A percentile compares a stretch with the other conserved stretches of the same genome.
phyloP scores from a whole-genome alignment of 2,113 vertebrate species.

The Elaphurus davidianus region DNA sequence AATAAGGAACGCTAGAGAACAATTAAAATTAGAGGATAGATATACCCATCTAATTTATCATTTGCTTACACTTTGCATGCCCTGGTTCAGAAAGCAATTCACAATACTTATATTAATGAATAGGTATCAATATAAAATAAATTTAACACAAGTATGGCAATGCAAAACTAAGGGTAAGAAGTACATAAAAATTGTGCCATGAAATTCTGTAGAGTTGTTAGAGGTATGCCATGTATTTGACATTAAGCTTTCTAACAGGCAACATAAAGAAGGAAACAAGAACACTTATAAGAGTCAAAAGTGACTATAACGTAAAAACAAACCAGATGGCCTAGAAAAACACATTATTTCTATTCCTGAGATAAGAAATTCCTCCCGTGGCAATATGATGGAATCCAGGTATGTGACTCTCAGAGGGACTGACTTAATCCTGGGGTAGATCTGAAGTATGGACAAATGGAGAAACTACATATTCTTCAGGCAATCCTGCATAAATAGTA shows the following conservation, averaged over 20 bases:
- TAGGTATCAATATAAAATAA: background rate
- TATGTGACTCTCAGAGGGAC: conserved; percentile 66
- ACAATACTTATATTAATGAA: background rate
- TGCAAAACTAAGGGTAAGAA: background rate
- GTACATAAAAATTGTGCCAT: background rate
- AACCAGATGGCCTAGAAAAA: conserved; percentile 75
- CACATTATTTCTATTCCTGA: conserved; percentile 72
- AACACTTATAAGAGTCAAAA: conserved; percentile 61
- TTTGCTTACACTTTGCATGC: background rate
- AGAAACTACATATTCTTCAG: conserved; percentile 40
- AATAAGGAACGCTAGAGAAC: background rate
- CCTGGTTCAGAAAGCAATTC: conserved; percentile 24
- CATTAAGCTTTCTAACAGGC: conserved; percentile 58
- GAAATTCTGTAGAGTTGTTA: background rate
- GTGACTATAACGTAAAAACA: conserved; percentile 69
- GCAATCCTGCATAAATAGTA: conserved; percentile 42
- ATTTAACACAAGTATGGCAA: background rate
- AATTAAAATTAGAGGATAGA: background rate
- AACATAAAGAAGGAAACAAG: conserved; percentile 56
- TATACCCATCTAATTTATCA: background rate
- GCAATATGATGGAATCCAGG: conserved; percentile 76
- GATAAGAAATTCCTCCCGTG: conserved; percentile 74
- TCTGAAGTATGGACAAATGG: conserved; percentile 61
- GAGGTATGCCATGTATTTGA: background rate
- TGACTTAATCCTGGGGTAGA: conserved; percentile 63